A percentile compares a stretch with the other conserved stretches of the same genome.
Conservation (phyloP, 2,113 vertebrate genomes). For the Protomyctophum bolini region DNA sequence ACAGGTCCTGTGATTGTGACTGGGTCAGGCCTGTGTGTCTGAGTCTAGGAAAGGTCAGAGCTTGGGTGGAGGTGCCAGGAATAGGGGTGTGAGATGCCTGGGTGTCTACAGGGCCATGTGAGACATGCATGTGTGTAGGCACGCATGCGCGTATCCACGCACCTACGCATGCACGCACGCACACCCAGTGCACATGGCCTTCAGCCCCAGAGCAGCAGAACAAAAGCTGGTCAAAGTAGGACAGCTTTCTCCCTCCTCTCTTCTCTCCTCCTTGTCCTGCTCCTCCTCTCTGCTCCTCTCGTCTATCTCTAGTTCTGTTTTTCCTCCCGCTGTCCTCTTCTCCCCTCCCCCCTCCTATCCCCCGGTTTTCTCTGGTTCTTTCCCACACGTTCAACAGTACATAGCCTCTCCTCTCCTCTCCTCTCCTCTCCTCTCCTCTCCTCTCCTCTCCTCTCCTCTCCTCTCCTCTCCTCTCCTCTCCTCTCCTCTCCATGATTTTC, state of each 20-base stretch:
- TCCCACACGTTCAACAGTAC: too few species aligned
- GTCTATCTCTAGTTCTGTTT: conserved; percentile 12
- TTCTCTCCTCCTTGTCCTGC: conserved; percentile 23
- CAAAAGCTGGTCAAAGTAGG: conserved; percentile 69
- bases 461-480: background rate
- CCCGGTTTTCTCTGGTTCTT: too few species aligned
- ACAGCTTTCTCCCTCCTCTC: conserved; percentile 44
- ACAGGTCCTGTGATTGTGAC: conserved; percentile 35
- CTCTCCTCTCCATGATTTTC: background rate
- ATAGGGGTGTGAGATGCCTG: conserved; percentile 82
- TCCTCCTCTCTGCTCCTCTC: background rate
- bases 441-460: background rate
- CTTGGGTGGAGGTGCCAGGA: conserved; percentile 78
- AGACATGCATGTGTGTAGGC: conserved; percentile 19
- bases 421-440: background rate
- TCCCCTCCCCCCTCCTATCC: background rate
- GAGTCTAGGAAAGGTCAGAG: conserved; percentile 76
- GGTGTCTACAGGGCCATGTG: conserved; percentile 65
- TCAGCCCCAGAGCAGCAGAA: conserved; percentile 50
- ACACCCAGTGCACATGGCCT: conserved; percentile 12
- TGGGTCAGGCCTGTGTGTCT: conserved; percentile 41
- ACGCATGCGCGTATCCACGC: conserved; percentile 26
- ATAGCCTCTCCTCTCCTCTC: background rate
- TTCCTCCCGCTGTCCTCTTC: background rate
- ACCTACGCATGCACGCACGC: conserved; percentile 4